Percentiles rank a stretch among this genome's conserved stretches.
Conservation (phyloP, 2,888 invertebrate genomes). For the Falcaria lacertinaria region DNA sequence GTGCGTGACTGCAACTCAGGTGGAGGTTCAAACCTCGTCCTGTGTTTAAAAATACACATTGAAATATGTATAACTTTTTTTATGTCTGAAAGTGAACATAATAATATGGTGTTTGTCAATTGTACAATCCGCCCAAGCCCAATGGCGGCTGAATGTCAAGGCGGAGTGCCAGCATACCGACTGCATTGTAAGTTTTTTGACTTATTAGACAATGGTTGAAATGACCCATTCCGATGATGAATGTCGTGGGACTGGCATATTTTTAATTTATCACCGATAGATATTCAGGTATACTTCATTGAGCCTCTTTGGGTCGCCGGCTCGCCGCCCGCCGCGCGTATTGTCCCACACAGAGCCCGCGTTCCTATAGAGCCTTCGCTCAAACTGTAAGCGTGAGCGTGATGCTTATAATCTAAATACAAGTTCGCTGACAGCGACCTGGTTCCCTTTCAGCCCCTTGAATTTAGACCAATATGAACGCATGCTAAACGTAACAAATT, state of each 20-base stretch:
- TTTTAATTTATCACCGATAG: constrained; percentile 76
- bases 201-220: constrained; percentile 41
- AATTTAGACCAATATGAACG: too few species aligned
- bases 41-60: too few species aligned
- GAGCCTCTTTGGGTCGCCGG: constrained; percentile 48
- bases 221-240: constrained; percentile 69
- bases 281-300: constrained; percentile 75
- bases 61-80: constrained; percentile 16
- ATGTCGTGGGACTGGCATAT: constrained; percentile 70
- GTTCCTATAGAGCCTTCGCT: constrained; percentile 13
- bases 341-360: constrained; percentile 39
- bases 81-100: constrained; percentile 5
- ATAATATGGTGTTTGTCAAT: background rate
- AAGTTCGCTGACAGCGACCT: too few species aligned
- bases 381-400: constrained; percentile 20
- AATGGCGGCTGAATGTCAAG: constrained; percentile 9
- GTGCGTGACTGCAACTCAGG: too few species aligned
- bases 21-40: too few species aligned
- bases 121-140: constrained; percentile 5
- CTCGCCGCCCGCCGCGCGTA: constrained; percentile 56
- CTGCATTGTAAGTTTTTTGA: constrained; percentile 25
- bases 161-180: constrained; percentile 3
- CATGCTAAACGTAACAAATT: too few species aligned
- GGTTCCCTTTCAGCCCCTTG: too few species aligned
- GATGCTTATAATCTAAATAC: too few species aligned